Evolutionary conservation across 2,113 vertebrate genomes (phyloP).

Genomic region (Vanacampus margaritifer): DNA sequence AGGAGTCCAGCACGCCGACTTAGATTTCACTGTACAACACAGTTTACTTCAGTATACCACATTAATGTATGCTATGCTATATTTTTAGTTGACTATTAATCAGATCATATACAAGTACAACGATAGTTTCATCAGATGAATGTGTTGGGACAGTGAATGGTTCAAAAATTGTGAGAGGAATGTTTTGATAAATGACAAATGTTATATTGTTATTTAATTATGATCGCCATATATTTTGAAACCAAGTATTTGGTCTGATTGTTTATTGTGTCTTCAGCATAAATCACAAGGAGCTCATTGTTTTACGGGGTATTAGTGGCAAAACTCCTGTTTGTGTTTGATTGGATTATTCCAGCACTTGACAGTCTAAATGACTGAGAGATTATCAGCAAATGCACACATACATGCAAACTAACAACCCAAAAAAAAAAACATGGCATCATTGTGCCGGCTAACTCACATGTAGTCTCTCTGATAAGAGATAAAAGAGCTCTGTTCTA

Average conservation of each 20-base stretch:
- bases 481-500: constrained; percentile 15
- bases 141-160: background rate
- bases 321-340: background rate
- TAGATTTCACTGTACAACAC: background rate
- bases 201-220: background rate
- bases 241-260: background rate
- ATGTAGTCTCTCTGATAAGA: constrained; percentile 20
- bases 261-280: background rate
- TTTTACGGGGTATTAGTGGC: background rate
- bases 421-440: constrained; percentile 9
- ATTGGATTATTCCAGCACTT: background rate
- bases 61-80: background rate
- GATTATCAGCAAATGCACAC: background rate
- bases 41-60: background rate
- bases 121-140: background rate
- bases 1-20: background rate
- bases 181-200: background rate
- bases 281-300: background rate
- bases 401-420: background rate
- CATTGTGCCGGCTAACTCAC: background rate
- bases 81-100: background rate
- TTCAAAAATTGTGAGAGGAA: background rate
- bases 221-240: background rate
- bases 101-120: background rate
- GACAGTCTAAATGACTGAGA: background rate